phyloP scores from a whole-genome alignment of 2,797 vertebrate genomes.

The Syngnathus acus region DNA sequence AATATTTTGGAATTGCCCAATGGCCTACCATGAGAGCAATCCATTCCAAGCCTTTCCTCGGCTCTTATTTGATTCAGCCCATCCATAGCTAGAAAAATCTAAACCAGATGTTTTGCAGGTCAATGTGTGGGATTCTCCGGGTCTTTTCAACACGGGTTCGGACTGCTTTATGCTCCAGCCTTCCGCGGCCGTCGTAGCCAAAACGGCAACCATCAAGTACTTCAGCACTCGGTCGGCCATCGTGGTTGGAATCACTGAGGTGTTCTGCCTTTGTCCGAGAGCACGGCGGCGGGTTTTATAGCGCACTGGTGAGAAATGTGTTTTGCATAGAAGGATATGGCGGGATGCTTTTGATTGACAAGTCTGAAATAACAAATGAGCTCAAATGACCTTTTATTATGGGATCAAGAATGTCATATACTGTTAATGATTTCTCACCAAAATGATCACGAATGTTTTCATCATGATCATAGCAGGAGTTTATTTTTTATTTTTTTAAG shows the following conservation, averaged over 20 bases:
- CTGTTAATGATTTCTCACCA: too few species aligned
- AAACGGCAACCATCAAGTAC: neutral
- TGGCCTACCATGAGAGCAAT: neutral
- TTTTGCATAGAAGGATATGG: neutral
- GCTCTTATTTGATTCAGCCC: neutral
- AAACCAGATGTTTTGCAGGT: neutral
- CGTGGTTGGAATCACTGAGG: neutral
- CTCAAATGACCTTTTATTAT: too few species aligned
- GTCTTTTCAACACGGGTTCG: neutral
- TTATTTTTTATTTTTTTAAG: too few species aligned
- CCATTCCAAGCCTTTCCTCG: conserved; percentile 17
- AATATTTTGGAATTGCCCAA: too few species aligned
- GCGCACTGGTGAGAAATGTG: neutral
- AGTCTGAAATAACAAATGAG: too few species aligned
- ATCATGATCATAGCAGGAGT: too few species aligned
- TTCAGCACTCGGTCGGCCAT: neutral
- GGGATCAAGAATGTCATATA: too few species aligned
- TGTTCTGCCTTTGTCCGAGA: neutral
- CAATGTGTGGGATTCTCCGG: neutral
- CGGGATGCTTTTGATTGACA: neutral
- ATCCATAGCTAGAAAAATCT: too few species aligned
- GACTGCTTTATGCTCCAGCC: neutral
- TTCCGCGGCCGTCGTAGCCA: neutral
- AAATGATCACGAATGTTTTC: too few species aligned
- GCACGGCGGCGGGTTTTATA: neutral